Evolutionary conservation across 2,797 vertebrate genomes (phyloP).

Genomic region (Erithacus rubecula): DNA sequence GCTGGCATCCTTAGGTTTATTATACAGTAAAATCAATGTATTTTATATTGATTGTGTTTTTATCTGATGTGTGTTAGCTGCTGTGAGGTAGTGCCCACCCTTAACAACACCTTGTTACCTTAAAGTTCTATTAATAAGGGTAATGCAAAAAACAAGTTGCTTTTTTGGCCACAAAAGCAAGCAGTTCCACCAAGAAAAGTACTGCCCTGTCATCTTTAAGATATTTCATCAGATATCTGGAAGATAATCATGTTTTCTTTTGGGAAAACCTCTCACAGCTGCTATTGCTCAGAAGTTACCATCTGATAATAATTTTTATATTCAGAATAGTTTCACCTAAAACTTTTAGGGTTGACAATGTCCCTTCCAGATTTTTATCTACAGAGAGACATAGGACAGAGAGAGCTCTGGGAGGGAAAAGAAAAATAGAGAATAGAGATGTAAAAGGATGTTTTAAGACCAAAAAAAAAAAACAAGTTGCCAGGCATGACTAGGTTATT

Average conservation of each 20-base stretch:
- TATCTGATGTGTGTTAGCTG: neutral
- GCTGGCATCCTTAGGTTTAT: neutral
- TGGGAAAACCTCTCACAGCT: neutral
- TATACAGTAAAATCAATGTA: neutral
- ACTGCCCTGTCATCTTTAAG: neutral
- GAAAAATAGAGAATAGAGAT: neutral
- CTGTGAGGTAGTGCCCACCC: neutral
- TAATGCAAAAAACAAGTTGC: rapidly evolving
- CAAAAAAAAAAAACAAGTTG: neutral
- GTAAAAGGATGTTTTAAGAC: neutral
- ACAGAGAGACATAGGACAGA: neutral
- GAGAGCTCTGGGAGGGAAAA: neutral
- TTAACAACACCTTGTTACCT: neutral
- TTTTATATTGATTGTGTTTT: neutral
- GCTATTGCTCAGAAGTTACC: neutral
- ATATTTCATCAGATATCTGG: neutral
- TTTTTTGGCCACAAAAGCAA: neutral
- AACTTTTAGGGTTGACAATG: neutral
- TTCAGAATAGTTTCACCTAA: neutral
- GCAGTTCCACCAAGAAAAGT: neutral
- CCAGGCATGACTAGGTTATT: neutral
- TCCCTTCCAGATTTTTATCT: neutral
- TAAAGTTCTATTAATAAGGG: neutral
- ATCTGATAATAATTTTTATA: neutral
- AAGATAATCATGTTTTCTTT: neutral